phyloP scores from a whole-genome alignment of 2,113 vertebrate species.

The Bettongia penicillata region DNA sequence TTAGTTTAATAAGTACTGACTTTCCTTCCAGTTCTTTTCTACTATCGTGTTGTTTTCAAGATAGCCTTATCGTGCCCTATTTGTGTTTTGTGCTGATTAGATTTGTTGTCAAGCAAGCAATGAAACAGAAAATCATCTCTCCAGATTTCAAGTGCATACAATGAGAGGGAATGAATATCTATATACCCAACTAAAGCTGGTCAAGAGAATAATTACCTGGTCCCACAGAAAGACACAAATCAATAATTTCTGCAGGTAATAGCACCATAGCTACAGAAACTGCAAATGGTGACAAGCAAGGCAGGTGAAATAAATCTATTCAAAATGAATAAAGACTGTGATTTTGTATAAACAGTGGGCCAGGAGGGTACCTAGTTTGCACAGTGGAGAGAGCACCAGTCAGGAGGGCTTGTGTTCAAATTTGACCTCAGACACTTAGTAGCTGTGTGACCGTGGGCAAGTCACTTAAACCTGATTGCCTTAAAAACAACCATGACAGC shows the following conservation, averaged over 20 bases:
- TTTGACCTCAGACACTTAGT: background rate
- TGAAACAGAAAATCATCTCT: constrained; percentile 31
- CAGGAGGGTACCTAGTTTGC: background rate
- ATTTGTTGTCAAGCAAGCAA: constrained; percentile 45
- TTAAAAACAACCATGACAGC: too few relatives aligned
- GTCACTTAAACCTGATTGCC: background rate
- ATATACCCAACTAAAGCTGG: background rate
- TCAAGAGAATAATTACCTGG: constrained; percentile 3
- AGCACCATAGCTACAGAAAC: constrained; percentile 41
- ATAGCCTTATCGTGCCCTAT: background rate
- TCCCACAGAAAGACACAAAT: constrained; percentile 34
- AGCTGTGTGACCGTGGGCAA: background rate
- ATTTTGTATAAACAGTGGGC: constrained; percentile 55
- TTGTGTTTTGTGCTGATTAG: background rate
- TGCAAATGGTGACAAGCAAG: constrained; percentile 45
- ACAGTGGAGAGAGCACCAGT: too few relatives aligned
- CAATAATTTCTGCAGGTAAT: background rate
- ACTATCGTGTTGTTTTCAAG: background rate
- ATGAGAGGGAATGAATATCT: constrained; percentile 23
- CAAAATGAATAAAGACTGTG: constrained; percentile 29
- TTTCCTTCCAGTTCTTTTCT: background rate
- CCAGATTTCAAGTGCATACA: constrained; percentile 30
- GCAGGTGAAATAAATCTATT: constrained; percentile 18
- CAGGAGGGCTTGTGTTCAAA: background rate
- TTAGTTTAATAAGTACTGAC: background rate